Conservation (phyloP, 2,888 invertebrate genomes). For the Lacanobia oleracea region DNA sequence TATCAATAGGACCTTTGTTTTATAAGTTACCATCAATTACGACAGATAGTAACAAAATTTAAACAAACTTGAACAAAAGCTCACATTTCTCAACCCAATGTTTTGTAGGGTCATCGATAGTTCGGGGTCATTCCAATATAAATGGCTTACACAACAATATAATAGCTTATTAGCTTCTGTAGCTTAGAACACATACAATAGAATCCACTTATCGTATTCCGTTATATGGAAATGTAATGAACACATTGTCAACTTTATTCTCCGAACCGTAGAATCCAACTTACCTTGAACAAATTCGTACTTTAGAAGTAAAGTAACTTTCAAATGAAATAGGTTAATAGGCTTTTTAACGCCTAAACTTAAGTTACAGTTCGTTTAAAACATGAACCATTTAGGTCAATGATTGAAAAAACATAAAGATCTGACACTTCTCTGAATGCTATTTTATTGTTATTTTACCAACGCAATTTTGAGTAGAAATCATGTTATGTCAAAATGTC, state of each 20-base stretch:
- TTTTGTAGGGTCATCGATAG: conserved; percentile 60
- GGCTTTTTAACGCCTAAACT: conserved; percentile 87
- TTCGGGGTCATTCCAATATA: conserved; percentile 60
- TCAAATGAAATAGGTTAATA: conserved; percentile 89
- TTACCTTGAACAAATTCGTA: conserved; percentile 46
- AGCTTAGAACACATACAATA: conserved; percentile 71
- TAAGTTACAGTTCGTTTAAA: conserved; percentile 82
- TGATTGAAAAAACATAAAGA: conserved; percentile 70
- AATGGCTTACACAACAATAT: conserved; percentile 63
- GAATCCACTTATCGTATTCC: conserved; percentile 71
- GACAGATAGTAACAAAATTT: conserved; percentile 4
- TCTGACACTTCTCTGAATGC: conserved; percentile 43
- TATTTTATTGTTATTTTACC: conserved; percentile 22
- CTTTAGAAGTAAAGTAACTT: conserved; percentile 78
- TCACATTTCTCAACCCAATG: conserved; percentile 55
- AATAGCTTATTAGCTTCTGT: conserved; percentile 70
- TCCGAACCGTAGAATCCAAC: conserved; percentile 55
- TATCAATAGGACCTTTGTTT: background rate
- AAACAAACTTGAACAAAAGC: conserved; percentile 24
- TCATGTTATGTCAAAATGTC: conserved; percentile 62
- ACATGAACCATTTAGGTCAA: conserved; percentile 79
- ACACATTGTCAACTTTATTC: conserved; percentile 46
- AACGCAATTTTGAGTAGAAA: conserved; percentile 53
- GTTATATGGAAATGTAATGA: conserved; percentile 60
- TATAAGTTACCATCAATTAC: background rate